Percentiles rank a stretch among this genome's conserved stretches.
Evolutionary conservation across 2,888 invertebrate species (phyloP).

Genomic region (Leucozona laternaria): DNA sequence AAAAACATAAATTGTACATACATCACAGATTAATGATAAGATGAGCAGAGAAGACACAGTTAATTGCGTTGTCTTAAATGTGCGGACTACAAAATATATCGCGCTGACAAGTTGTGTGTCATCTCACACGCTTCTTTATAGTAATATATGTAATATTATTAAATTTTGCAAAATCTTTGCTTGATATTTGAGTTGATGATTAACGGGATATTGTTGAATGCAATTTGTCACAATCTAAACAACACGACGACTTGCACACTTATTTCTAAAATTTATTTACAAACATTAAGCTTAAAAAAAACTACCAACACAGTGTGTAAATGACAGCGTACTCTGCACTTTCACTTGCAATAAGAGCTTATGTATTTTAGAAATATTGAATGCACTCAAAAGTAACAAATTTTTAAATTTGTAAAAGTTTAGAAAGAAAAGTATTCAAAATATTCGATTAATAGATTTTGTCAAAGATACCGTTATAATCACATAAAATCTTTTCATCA

Average conservation of each 20-base stretch:
- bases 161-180: neutral
- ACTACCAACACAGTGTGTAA: neutral
- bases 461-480: neutral
- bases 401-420: neutral
- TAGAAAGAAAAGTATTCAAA: neutral
- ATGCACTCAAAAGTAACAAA: neutral
- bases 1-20: slow-evolving; percentile 17
- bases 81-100: neutral
- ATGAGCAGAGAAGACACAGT: neutral
- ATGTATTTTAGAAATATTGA: neutral
- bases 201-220: slow-evolving; percentile 4
- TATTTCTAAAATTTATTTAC: neutral
- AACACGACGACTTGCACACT: neutral
- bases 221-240: slow-evolving; percentile 4
- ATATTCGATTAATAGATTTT: neutral
- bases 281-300: neutral
- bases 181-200: neutral
- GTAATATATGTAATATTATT: neutral
- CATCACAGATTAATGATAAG: slow-evolving; percentile 4
- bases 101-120: neutral
- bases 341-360: neutral
- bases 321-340: neutral
- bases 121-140: neutral
- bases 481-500: slow-evolving; percentile 14
- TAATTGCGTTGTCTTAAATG: slow-evolving; percentile 30